phyloP scores from a whole-genome alignment of 2,113 vertebrate species.

The Carlito syrichta region DNA sequence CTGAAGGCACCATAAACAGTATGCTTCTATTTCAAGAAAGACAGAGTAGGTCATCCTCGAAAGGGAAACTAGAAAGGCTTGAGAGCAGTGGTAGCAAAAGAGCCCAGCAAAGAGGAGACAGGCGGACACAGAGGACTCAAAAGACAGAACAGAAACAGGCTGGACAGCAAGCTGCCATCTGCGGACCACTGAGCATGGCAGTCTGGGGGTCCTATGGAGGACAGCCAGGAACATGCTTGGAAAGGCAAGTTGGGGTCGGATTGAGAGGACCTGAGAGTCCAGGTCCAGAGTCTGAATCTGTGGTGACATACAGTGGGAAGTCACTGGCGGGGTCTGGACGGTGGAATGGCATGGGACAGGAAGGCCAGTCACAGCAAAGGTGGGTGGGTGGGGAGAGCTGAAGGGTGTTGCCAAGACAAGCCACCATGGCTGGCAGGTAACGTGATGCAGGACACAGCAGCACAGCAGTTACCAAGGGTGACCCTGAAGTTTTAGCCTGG shows the following conservation, averaged over 20 bases:
- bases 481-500: neutral
- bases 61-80: neutral
- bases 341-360: neutral
- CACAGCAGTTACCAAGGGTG: neutral
- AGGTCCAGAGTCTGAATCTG: too few relatives aligned
- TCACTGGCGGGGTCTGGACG: neutral
- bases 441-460: neutral
- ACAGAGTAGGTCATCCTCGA: neutral
- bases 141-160: neutral
- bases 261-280: neutral
- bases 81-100: neutral
- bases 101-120: neutral
- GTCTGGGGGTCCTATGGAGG: neutral
- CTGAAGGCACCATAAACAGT: neutral
- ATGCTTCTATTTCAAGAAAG: neutral
- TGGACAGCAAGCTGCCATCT: constrained; percentile 19
- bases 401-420: neutral
- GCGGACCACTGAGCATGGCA: neutral
- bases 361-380: neutral
- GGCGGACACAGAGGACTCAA: neutral
- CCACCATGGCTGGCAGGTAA: neutral
- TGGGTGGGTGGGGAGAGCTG: neutral
- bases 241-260: neutral
- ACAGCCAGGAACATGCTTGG: neutral
- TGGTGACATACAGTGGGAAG: neutral